Evolutionary conservation across 2,797 vertebrate species (phyloP).

Genomic region (Selene dorsalis): DNA sequence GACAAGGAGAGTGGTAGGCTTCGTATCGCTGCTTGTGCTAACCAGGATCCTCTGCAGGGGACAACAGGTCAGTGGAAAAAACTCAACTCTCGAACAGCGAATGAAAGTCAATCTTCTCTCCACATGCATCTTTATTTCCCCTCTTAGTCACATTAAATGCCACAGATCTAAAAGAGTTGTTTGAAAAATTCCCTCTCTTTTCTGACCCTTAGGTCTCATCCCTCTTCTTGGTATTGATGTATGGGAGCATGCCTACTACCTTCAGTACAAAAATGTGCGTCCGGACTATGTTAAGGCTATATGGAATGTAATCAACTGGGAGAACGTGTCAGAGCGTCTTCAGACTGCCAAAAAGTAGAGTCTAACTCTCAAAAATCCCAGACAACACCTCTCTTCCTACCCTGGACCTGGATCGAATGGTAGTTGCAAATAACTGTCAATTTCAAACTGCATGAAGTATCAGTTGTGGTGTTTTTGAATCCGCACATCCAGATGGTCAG

Average conservation of each 20-base stretch:
- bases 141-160: background rate
- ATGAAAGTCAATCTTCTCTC: background rate
- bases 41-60: constrained; percentile 97
- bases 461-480: constrained; percentile 5
- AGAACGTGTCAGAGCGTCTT: constrained; percentile 92
- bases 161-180: background rate
- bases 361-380: background rate
- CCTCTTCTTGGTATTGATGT: constrained; percentile 97
- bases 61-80: constrained; percentile 88
- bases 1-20: constrained; percentile 90
- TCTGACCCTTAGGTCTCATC: constrained; percentile 86
- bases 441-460: constrained; percentile 3
- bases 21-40: constrained; percentile 90
- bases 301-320: constrained; percentile 98
- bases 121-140: background rate
- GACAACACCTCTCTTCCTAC: background rate
- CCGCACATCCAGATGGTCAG: constrained; percentile 23
- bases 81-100: background rate
- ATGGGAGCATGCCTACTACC: constrained; percentile 99
- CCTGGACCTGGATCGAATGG: constrained; percentile 36
- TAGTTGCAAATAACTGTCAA: constrained; percentile 50
- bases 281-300: constrained; percentile 98
- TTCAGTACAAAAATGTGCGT: constrained; percentile 98
- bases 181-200: background rate
- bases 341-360: constrained; percentile 86